Evolutionary conservation across 2,113 vertebrate genomes (phyloP), one percentile per base, ranked within the genome.

Genomic region (Malurus cyaneus): DNA sequence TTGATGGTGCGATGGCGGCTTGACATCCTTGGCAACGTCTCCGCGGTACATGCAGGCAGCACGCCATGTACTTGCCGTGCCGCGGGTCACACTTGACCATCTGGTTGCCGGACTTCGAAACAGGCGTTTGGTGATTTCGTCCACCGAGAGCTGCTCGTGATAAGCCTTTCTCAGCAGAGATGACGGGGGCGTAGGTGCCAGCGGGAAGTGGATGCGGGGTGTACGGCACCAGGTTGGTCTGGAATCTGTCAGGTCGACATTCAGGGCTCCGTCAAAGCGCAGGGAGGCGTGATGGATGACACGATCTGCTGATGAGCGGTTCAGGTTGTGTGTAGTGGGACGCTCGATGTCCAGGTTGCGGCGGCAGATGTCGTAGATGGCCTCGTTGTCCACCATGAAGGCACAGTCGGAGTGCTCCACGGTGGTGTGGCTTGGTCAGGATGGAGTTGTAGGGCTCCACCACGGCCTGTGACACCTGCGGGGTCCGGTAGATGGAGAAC

Each of bases 391-490:
- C 54, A 98, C 98, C 98, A 98, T 98, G 96, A 98, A 98, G 86
- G 98, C 97, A 16, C 97, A 98, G 94, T 98, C 98, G 3, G 98
- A 98, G 96, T 98, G 98, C 97, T 99, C 98, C 79, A 98, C 96
- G 86, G 98, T 98, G 96, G 98, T 98, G 95, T 98, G 98, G 77
- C n/a, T 98, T 98, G 96, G 98, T 99, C 82, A 99, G 98, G 97
- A 98, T 98, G 95, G 98, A 98, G 96, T 99, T 99, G 98, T 99
- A 99, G 93, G 98, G 98, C 96, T 99, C 98, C 97, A 97, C 98
- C 91, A 96, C 98, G 39, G 98, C 98, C 0, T 97, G 94, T n/a
- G 94, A 97, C 23, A 94, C 97, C 88, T 93, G 97, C 0, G 96
- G 97, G 34, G 78, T 95, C 1, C 81, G 97, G 96, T 95, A 96